Base-by-base conservation (phyloP, 2,113 vertebrate genomes). In the Pterophyllum scalare region DNA sequence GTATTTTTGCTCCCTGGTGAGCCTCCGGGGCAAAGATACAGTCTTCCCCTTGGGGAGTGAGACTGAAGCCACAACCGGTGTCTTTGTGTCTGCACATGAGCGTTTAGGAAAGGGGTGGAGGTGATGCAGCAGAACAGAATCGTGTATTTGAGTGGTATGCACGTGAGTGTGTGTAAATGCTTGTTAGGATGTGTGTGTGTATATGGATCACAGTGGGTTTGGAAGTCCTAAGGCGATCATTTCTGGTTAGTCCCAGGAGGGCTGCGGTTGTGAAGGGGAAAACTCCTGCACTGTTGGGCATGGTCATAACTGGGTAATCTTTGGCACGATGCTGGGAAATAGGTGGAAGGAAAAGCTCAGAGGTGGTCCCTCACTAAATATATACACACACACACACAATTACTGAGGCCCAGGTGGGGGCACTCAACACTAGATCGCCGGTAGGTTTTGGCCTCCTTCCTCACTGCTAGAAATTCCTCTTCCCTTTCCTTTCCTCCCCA, bases 341-440 rank as follows among this genome's bases (percentile, higher is more conserved):
- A 86, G 92, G 93, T 90, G 92, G 93, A 93, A 86, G 91, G 86
- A 84, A 88, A 89, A 83, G 75, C 94, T 95, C 94, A 77, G 90
- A 91, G 95, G 96, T 96, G 95, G 95, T 95, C 95, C 87, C 62
- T 80, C 19, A 22, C 86, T 83, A 77, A 81, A 84, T 70, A 83
- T 87, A 82, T 40, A 59, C 31, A 46, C 81, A 80, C 56, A 61
- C 60, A 31, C 31, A 31, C 31, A 78, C 74, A 77, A 70, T 78
- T 86, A 85, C 82, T 79, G 58, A 85, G 77, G 82, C 79, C 92
- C 88, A 91, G 87, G 90, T 74, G 88, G 94, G 94, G 94, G 91
- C 81, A 86, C 83, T 93, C 79, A 85, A 82, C 81, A 88, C 91
- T 83, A 64, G 72, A 88, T 78, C 87, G 88, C 90, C 62, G 84